Conservation (phyloP, 2,888 invertebrate species). For the Chrysolina oricalcia region DNA sequence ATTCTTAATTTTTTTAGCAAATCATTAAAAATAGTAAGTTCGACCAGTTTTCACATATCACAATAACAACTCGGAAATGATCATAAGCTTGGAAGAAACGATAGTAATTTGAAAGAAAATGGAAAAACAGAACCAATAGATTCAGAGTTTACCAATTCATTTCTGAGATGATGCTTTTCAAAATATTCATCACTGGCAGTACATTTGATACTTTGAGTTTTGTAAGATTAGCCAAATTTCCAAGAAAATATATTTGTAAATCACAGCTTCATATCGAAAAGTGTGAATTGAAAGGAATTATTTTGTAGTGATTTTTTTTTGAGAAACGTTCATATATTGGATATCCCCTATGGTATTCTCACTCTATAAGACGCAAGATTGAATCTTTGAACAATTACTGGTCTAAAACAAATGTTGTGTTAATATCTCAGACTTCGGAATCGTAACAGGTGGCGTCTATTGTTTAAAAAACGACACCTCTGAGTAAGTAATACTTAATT, state of each 20-base stretch:
- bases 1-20: too few species aligned
- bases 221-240: too few species aligned
- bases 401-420: background rate
- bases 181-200: too few species aligned
- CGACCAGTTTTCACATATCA: background rate
- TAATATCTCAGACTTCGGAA: background rate
- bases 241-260: too few species aligned
- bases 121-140: too few species aligned
- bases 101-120: too few species aligned
- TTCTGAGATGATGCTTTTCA: too few species aligned
- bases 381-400: background rate
- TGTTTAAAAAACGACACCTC: constrained; percentile 41
- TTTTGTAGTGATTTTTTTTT: background rate
- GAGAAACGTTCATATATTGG: background rate
- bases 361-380: background rate
- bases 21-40: background rate
- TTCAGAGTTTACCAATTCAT: too few species aligned
- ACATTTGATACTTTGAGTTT: too few species aligned
- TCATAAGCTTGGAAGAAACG: too few species aligned
- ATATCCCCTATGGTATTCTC: background rate
- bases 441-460: background rate
- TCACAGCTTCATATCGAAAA: too few species aligned
- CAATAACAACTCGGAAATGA: background rate
- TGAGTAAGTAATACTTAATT: constrained; percentile 60
- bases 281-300: too few species aligned